Conservation (phyloP, 2,888 invertebrate genomes). For the Drosophila bunnanda region DNA sequence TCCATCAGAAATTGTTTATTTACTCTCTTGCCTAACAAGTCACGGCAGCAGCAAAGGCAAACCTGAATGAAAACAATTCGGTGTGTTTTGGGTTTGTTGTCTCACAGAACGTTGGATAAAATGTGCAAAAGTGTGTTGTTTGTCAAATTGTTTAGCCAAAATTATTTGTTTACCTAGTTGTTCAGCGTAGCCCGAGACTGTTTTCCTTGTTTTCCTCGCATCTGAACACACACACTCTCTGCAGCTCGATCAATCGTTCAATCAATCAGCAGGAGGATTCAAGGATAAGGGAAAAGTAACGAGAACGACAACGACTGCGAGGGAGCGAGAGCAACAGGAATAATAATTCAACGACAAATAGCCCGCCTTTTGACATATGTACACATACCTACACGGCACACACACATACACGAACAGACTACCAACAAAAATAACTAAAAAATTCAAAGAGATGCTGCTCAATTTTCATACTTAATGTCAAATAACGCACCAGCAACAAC, state of each 20-base stretch:
- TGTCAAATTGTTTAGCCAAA: constrained; percentile 78
- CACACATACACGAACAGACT: constrained; percentile 38
- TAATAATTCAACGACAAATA: constrained; percentile 29
- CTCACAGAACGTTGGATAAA: constrained; percentile 57
- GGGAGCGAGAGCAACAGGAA: constrained; percentile 16
- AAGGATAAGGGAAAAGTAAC: constrained; percentile 4
- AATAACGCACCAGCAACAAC: constrained; percentile 43
- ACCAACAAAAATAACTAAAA: constrained; percentile 32
- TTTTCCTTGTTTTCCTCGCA: constrained; percentile 41
- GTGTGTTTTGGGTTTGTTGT: constrained; percentile 31
- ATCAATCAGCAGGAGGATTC: constrained; percentile 6
- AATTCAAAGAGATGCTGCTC: constrained; percentile 61
- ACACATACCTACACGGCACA: constrained; percentile 35
- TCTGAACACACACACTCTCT: constrained; percentile 13
- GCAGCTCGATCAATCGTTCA: constrained; percentile 14
- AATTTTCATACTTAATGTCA: constrained; percentile 70
- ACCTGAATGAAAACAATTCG: constrained; percentile 22
- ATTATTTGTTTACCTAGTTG: constrained; percentile 73
- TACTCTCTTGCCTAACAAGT: constrained; percentile 24
- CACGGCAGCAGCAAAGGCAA: constrained; percentile 20
- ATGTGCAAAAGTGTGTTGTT: constrained; percentile 78
- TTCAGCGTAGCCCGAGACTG: constrained; percentile 65
- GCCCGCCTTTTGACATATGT: constrained; percentile 43
- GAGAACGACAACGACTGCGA: constrained; percentile 8
- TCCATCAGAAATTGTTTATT: constrained; percentile 18